Conservation (phyloP, 1,140 invertebrate species). For the Procambarus virginalis region DNA sequence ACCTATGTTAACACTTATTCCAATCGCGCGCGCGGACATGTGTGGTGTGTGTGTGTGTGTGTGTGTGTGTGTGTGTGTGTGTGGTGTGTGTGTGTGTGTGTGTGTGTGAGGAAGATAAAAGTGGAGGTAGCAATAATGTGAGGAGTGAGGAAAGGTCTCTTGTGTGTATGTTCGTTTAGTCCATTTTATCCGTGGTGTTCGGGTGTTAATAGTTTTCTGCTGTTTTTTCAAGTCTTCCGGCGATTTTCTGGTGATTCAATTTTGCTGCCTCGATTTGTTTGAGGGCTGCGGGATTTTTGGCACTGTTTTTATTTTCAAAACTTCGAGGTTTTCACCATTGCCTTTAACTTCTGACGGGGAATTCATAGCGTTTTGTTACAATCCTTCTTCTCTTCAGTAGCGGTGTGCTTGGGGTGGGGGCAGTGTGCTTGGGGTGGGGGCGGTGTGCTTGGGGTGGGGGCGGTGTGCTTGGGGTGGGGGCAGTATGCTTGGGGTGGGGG, state of each 20-base stretch:
- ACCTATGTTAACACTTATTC: neutral
- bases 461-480: too few species aligned
- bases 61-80: too few species aligned
- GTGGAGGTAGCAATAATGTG: neutral
- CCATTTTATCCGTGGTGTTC: conserved; percentile 25
- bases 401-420: too few species aligned
- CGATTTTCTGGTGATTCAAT: conserved; percentile 57
- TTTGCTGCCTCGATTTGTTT: conserved; percentile 50
- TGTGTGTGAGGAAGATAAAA: neutral
- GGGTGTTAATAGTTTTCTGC: conserved; percentile 54
- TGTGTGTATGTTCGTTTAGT: conserved; percentile 12
- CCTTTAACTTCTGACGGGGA: neutral
- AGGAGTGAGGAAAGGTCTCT: neutral
- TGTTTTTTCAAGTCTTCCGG: conserved; percentile 37
- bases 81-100: neutral
- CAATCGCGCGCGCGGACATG: neutral
- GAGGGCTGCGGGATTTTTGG: conserved; percentile 24
- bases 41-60: neutral
- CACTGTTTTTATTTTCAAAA: conserved; percentile 12
- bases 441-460: too few species aligned
- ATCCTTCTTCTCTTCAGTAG: too few species aligned
- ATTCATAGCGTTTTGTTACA: neutral
- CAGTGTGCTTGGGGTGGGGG: too few species aligned
- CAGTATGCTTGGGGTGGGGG: too few species aligned
- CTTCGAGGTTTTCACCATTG: neutral